phyloP scores from a whole-genome alignment of 2,113 vertebrate genomes.

The Brienomyrus longianalis region DNA sequence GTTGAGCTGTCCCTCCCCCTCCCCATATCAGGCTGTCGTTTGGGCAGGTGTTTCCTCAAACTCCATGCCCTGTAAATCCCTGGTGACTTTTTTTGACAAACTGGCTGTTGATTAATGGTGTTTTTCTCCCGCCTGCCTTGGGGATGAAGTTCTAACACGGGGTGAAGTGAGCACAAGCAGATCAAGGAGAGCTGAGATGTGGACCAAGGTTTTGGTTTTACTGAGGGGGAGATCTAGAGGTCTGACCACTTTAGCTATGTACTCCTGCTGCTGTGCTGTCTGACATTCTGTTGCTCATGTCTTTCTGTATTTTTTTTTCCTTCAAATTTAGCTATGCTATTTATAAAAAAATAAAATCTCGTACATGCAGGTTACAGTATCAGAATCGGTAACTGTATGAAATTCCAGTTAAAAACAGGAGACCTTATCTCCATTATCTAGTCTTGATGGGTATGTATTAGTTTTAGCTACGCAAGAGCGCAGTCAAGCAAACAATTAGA shows the following conservation, averaged over 20 bases:
- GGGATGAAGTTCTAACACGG: background rate
- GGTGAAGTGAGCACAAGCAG: background rate
- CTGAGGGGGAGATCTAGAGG: background rate
- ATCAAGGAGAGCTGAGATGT: background rate
- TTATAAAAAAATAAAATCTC: background rate
- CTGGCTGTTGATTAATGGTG: constrained; percentile 1
- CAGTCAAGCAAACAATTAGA: background rate
- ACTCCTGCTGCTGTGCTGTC: background rate
- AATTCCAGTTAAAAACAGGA: background rate
- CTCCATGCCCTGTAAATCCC: background rate
- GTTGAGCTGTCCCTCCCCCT: background rate
- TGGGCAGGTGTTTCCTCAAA: background rate
- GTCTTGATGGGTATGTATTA: background rate
- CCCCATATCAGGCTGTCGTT: background rate
- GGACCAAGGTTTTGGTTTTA: background rate
- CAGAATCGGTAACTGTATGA: background rate
- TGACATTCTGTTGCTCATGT: background rate
- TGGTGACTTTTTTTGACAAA: background rate
- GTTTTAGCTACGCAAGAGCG: background rate
- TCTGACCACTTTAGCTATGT: background rate
- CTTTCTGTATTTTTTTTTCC: background rate
- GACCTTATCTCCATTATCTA: background rate
- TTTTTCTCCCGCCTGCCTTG: background rate
- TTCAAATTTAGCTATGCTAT: background rate
- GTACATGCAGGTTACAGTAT: background rate